These are phyloP conservation scores for Linyphia triangularis DNA, from an alignment of 2,888 invertebrate genomes.

Conservation along the genomic window DNA sequence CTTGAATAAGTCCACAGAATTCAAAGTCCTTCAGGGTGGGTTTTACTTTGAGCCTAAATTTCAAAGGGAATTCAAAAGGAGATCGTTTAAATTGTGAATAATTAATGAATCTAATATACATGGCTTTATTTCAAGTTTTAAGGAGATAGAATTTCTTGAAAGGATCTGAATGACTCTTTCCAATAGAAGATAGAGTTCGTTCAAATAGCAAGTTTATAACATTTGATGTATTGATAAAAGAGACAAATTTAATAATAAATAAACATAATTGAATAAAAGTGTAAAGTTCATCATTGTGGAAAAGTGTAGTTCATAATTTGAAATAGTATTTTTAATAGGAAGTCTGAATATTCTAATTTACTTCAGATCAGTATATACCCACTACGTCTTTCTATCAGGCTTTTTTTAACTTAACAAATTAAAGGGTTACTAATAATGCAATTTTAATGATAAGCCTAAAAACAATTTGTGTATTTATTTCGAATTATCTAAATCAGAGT, in stretches of 20 bases:
- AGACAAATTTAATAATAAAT: neutral
- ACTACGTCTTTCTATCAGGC: no score
- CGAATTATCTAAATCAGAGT: no score
- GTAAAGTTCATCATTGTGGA: neutral
- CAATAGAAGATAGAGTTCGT: neutral
- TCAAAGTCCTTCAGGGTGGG: slow-evolving; percentile 13
- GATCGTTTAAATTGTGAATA: slow-evolving; percentile 12
- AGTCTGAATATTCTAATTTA: no score
- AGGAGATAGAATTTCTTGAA: neutral
- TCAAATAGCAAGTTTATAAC: neutral
- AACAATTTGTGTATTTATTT: no score
- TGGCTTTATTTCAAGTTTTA: slow-evolving; percentile 1
- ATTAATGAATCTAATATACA: slow-evolving; percentile 27
- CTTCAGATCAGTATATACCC: no score
- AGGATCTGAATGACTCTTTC: neutral
- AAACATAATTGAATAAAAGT: neutral
- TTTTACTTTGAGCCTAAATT: slow-evolving; percentile 25
- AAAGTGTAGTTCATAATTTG: neutral
- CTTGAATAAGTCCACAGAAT: neutral
- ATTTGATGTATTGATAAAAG: neutral
- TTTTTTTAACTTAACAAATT: no score
- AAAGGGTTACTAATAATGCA: no score
- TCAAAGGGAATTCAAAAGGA: slow-evolving; percentile 38
- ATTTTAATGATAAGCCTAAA: no score
- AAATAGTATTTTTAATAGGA: neutral